Evolutionary conservation across 2,797 vertebrate genomes (phyloP).

Genomic region (Microctenopoma steveboyesi): DNA sequence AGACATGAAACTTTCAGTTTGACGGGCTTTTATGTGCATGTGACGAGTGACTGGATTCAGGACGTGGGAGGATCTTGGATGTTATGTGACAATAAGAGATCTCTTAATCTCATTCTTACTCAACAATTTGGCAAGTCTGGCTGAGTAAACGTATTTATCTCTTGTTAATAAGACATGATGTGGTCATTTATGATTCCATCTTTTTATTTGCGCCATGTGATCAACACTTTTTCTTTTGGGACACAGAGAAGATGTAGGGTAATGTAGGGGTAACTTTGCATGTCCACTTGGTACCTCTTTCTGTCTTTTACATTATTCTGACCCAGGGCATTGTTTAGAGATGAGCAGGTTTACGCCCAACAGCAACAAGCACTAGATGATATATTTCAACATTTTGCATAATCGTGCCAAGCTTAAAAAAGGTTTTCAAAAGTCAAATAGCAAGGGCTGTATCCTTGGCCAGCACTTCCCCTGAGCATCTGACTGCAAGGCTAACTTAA

Average conservation of each 20-base stretch:
- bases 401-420: conserved; percentile 47
- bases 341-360: conserved; percentile 42
- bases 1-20: conserved; percentile 34
- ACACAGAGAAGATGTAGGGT: conserved; percentile 32
- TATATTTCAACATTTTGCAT: conserved; percentile 31
- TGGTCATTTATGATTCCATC: conserved; percentile 46
- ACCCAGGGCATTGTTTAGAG: conserved; percentile 38
- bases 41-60: conserved; percentile 35
- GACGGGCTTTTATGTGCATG: conserved; percentile 13
- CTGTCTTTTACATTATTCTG: conserved; percentile 14
- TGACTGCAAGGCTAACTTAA: conserved; percentile 32
- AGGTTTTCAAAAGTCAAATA: conserved; percentile 33
- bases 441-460: conserved; percentile 24
- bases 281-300: conserved; percentile 37
- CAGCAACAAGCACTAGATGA: conserved; percentile 43
- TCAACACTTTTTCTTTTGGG: conserved; percentile 48
- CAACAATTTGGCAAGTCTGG: conserved; percentile 23
- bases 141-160: conserved; percentile 58
- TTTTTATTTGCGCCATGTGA: conserved; percentile 75
- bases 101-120: conserved; percentile 17
- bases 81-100: conserved; percentile 6
- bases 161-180: conserved; percentile 43
- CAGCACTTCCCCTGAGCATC: conserved; percentile 43
- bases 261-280: conserved; percentile 27
- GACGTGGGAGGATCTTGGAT: conserved; percentile 9